These are phyloP conservation scores for Sciurus carolinensis DNA, from an alignment of 2,797 vertebrate genomes.

Conservation along the genomic window DNA sequence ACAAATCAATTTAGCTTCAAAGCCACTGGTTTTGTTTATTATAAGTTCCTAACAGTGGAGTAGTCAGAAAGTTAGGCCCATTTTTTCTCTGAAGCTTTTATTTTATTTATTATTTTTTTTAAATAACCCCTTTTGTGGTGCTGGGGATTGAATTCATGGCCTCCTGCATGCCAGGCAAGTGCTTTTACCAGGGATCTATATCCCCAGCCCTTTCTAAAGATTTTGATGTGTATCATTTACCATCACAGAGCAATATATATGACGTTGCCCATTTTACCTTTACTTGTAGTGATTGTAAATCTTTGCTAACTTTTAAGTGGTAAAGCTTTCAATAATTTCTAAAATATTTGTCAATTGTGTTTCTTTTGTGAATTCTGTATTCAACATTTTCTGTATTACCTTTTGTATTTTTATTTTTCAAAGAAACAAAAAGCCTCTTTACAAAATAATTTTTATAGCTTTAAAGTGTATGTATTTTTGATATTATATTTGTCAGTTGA, in stretches of 20 bases:
- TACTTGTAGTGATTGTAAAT: not conserved
- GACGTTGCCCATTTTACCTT: not conserved
- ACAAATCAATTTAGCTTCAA: not conserved
- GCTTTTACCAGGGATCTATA: not conserved
- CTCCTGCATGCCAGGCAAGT: not conserved
- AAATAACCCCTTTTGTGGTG: not conserved
- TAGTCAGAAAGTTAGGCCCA: not conserved
- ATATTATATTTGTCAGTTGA: slow-evolving; percentile 8
- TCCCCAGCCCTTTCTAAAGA: not conserved
- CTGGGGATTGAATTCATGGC: not conserved
- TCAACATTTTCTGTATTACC: not conserved
- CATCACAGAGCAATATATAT: not conserved
- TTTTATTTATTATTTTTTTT: not conserved
- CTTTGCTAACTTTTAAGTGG: not conserved
- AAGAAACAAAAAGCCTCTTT: not conserved
- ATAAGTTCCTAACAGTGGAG: not conserved
- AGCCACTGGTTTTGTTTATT: not conserved
- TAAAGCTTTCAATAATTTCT: not conserved
- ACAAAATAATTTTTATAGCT: not conserved
- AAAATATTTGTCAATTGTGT: not conserved
- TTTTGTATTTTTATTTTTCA: slow-evolving; percentile 19
- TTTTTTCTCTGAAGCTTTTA: not conserved
- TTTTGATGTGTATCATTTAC: slow-evolving; percentile 2
- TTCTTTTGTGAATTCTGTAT: slow-evolving; percentile 23
- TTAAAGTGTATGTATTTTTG: not conserved